phyloP scores from a whole-genome alignment of 2,113 vertebrate species.

The Pygoscelis adeliae region DNA sequence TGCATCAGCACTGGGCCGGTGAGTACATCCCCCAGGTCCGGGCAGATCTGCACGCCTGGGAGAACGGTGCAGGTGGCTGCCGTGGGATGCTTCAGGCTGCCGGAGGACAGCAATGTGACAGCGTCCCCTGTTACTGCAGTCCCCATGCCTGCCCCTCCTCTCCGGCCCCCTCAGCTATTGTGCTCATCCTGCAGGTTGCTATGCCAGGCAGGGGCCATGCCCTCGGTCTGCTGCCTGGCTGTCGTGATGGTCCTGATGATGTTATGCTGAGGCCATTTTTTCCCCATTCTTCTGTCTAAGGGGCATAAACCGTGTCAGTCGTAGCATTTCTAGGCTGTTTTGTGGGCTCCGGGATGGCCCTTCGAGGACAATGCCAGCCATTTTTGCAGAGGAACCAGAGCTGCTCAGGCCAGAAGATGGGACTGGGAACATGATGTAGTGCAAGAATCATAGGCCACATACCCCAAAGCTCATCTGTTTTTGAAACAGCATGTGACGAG shows the following conservation, averaged over 20 bases:
- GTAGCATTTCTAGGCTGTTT: background rate
- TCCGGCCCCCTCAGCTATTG: background rate
- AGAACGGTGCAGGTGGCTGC: background rate
- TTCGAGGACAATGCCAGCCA: rapidly evolving
- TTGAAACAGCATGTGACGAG: background rate
- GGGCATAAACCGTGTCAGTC: background rate
- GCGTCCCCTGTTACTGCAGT: background rate
- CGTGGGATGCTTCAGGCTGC: background rate
- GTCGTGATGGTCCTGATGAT: background rate
- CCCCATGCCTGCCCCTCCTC: background rate
- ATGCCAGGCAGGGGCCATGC: background rate
- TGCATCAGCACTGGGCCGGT: slow-evolving; percentile 64
- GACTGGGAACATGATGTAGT: background rate
- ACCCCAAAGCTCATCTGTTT: background rate
- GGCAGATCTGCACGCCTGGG: rapidly evolving
- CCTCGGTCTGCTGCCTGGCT: background rate
- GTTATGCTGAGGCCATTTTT: background rate
- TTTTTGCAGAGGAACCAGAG: background rate
- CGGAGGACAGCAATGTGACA: background rate
- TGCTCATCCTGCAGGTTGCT: background rate
- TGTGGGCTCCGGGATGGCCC: background rate
- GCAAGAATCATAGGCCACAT: rapidly evolving
- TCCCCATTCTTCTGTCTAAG: background rate
- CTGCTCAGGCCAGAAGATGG: background rate
- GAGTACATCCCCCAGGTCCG: background rate